A percentile compares a stretch with the other conserved stretches of the same genome.
Conservation (phyloP, 2,113 vertebrate species). For the Brachypteracias leptosomus region DNA sequence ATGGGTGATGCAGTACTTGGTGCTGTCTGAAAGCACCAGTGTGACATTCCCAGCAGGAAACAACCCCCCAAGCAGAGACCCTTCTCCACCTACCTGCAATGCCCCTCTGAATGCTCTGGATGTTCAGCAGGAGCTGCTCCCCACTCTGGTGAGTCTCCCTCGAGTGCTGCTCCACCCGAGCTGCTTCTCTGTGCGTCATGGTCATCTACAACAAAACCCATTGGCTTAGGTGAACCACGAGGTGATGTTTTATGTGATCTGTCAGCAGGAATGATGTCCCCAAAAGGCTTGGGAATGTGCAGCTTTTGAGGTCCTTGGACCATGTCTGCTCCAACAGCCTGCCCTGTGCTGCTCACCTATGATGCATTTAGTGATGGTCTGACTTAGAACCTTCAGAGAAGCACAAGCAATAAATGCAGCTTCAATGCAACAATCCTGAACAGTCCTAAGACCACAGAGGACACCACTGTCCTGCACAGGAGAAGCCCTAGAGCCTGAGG, state of each 20-base stretch:
- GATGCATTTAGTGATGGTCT: neutral
- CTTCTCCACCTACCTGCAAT: conserved; percentile 57
- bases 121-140: conserved; percentile 69
- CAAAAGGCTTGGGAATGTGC: neutral
- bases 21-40: neutral
- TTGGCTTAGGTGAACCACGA: neutral
- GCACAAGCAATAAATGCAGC: neutral
- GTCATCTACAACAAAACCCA: conserved; percentile 66
- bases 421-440: neutral
- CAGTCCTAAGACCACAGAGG: neutral
- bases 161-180: conserved; percentile 52
- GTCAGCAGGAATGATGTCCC: neutral
- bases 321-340: neutral
- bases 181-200: conserved; percentile 43
- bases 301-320: neutral
- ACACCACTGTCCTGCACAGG: neutral
- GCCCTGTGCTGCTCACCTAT: neutral
- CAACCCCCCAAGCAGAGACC: neutral
- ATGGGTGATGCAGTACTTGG: neutral
- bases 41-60: neutral
- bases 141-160: conserved; percentile 71
- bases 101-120: conserved; percentile 68
- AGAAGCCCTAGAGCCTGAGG: neutral
- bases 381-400: neutral
- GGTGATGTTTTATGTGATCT: neutral